A percentile compares a stretch with the other conserved stretches of the same genome.
Conservation (phyloP, 2,113 vertebrate species). For the Eclectus roratus region DNA sequence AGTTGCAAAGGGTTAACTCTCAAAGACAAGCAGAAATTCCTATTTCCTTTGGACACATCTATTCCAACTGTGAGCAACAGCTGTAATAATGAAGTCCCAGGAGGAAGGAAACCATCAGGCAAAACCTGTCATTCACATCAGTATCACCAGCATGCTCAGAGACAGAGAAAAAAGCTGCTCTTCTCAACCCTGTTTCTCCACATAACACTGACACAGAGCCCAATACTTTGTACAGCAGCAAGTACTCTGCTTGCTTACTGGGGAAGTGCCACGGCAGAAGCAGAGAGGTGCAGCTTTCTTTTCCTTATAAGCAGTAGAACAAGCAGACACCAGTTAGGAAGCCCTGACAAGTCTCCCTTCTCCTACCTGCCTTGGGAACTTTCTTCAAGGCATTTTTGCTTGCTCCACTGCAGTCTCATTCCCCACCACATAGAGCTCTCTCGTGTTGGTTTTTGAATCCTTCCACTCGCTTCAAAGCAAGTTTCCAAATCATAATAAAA, state of each 20-base stretch:
- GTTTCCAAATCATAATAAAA: neutral
- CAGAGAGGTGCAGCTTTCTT: neutral
- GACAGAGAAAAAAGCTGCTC: neutral
- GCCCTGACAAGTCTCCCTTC: neutral
- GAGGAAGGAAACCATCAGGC: neutral
- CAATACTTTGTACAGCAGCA: rapidly evolving
- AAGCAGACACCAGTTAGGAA: neutral
- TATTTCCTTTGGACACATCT: neutral
- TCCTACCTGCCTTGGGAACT: neutral
- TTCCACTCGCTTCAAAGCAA: neutral
- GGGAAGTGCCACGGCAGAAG: neutral
- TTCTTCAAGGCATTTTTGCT: neutral
- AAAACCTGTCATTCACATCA: neutral
- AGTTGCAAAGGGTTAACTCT: neutral
- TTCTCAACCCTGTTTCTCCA: neutral
- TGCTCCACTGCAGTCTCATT: neutral
- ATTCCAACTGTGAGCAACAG: neutral
- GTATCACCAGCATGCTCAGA: neutral
- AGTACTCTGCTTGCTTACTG: rapidly evolving
- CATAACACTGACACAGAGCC: rapidly evolving
- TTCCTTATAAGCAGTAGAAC: neutral
- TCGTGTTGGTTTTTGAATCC: too few species aligned
- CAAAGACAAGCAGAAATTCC: neutral
- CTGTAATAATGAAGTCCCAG: neutral
- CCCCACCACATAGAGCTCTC: neutral